Evolutionary conservation across 1,140 invertebrate genomes (phyloP), one percentile per base, ranked within the genome.

Genomic region (Maniola jurtina): DNA sequence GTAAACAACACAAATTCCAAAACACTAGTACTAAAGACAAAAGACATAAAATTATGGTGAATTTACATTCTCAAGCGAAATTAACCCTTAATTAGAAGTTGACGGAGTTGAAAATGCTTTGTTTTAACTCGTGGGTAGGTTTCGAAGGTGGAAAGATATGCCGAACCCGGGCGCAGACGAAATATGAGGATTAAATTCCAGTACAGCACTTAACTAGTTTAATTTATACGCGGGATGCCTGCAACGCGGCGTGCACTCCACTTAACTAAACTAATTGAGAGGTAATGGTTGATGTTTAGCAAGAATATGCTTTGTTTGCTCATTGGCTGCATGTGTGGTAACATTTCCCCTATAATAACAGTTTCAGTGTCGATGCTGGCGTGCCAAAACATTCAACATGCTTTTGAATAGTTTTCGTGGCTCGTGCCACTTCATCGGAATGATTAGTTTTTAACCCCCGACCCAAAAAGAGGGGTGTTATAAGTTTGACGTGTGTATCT

Each of bases 111-210:
- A 79, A 71, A 67, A 79, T 77, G n/a, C 45, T 16, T 76, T 75
- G 78, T 35, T 15, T 7, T 7, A 40, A 60, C 25, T 47, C 58
- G 40, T 69, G 74, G 75, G 59, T 79, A 74, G 75, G 75, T 80
- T 83, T 76, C 66, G 76, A 72, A 79, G 74, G 73, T 82, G 79
- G 79, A 87, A 84, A 89, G 85, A 89, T 86, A 86, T 84, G 79
- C 83, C 82, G 80, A 83, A 81, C 77, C 76, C 77, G 76, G 68
- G 75, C 62, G 80, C 84, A 90, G 82, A 88, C 86, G 86, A 88
- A 90, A 89, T 89, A 89, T 88, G 86, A 88, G 87, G 86, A 89
- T 89, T 88, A 89, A 88, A 89, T 89, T 89, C 86, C 82, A 82
- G 86, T 80, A 86, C 76, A 83, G 81, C 84, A 86, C 80, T 88